These are phyloP conservation scores for Drosophila nannoptera DNA, from an alignment of 1,140 invertebrate species.

Conservation along the genomic window DNA sequence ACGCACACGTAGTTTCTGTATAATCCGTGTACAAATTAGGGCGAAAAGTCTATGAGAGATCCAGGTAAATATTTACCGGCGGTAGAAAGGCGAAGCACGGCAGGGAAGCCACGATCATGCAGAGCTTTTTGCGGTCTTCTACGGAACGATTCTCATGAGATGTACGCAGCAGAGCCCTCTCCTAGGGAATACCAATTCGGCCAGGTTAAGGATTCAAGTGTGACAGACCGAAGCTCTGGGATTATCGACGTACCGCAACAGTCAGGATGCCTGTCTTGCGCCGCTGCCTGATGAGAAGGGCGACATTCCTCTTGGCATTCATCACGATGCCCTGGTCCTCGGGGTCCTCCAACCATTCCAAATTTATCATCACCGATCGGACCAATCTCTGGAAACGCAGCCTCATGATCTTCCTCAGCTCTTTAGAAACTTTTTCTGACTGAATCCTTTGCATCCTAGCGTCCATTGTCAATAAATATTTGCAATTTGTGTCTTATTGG, in stretches of 20 bases:
- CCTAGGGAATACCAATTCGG: conserved; percentile 14
- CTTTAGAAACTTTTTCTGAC: too few species aligned
- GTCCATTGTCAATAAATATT: too few species aligned
- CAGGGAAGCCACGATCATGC: conserved; percentile 43
- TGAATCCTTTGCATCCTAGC: too few species aligned
- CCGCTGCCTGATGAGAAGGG: conserved; percentile 54
- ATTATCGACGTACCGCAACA: conserved; percentile 35
- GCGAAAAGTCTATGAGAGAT: too few species aligned
- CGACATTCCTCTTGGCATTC: conserved; percentile 58
- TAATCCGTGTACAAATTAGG: too few species aligned
- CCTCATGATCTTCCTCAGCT: neutral
- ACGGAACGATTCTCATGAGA: conserved; percentile 28
- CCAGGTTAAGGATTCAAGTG: neutral
- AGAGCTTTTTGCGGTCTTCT: conserved; percentile 52
- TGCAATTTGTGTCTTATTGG: too few species aligned
- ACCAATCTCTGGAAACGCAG: conserved; percentile 43
- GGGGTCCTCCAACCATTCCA: conserved; percentile 51
- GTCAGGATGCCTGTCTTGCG: conserved; percentile 58
- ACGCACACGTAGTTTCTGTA: conserved; percentile 55
- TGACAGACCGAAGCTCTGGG: too few species aligned
- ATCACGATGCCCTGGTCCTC: conserved; percentile 49
- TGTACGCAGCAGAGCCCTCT: conserved; percentile 48
- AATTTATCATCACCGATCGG: conserved; percentile 43
- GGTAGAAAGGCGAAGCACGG: conserved; percentile 47
- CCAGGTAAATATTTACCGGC: conserved; percentile 38